A percentile compares a stretch with the other conserved stretches of the same genome.
phyloP scores from a whole-genome alignment of 2,797 vertebrate genomes.

The Pitangus sulphuratus region DNA sequence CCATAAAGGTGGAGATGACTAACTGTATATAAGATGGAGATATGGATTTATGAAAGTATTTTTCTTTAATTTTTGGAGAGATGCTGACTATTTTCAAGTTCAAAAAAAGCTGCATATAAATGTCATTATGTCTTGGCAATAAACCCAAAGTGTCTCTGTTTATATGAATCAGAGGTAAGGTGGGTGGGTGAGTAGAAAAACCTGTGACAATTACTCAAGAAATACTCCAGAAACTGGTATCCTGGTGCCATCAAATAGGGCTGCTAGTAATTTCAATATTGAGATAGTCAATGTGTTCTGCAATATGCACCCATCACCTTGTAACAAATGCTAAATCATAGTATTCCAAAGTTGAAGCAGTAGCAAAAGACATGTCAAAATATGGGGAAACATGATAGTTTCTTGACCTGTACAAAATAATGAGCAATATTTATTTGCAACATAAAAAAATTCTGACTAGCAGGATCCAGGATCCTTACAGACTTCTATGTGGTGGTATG shows the following conservation, averaged over 20 bases:
- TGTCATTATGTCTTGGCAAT: background rate
- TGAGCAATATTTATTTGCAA: background rate
- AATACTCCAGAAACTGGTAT: background rate
- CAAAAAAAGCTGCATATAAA: background rate
- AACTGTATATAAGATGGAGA: background rate
- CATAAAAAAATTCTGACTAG: background rate
- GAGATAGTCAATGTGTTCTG: background rate
- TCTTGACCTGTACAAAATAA: background rate
- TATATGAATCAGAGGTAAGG: background rate
- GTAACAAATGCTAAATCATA: background rate
- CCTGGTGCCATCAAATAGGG: background rate
- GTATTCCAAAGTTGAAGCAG: background rate
- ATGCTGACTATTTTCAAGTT: background rate
- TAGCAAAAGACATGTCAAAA: background rate
- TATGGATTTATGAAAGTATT: background rate
- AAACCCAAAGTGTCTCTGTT: conserved; percentile 31
- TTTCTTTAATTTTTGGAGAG: background rate
- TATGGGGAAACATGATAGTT: background rate
- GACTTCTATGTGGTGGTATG: background rate
- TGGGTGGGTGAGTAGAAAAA: conserved; percentile 23
- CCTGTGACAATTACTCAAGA: background rate
- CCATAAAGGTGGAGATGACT: background rate
- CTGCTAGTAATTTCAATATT: background rate
- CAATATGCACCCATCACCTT: background rate
- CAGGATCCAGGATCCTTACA: background rate